Evolutionary conservation across 1,140 invertebrate genomes (phyloP), one percentile per base, ranked within the genome.

Genomic region (Lasioglossum baleicum): DNA sequence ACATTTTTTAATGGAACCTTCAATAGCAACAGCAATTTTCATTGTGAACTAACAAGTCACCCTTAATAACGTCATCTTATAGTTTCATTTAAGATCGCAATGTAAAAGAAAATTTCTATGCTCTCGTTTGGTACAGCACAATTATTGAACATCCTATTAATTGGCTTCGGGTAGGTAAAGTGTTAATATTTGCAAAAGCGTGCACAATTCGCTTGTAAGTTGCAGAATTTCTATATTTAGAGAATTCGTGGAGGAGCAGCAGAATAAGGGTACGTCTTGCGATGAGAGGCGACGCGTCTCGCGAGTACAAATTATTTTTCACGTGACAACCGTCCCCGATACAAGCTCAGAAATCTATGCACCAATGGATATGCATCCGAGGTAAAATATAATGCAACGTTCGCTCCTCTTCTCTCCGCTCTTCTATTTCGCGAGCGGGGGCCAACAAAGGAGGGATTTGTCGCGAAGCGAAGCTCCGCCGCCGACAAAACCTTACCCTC

Each of bases 391-490:
- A 90, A 90, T 88, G 85, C 77, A 88, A 75, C 73, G 77, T 75
- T 75, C 75, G 48, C 26, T 53, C 56, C 68, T 67, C 68, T 67
- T 61, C 66, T 53, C 73, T 76, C 68, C 58, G 64, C 76, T 68
- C 66, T 82, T 75, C 78, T 68, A 83, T 84, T 84, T 85, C 76
- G 65, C 68, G 60, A 44, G 64, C 48, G 15, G 75, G 53, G n/a
- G 13, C 68, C 67, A 79, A 90, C 89, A 90, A 90, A 87, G 77
- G 88, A 66, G 58, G 88, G 89, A 90, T 90, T 90, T 90, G 85
- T 87, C 88, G 83, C 87, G 87, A 85, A 83, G 82, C 82, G 84
- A 86, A 69, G 75, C 84, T 86, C 69, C 58, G 74, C 81, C 65
- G 76, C 11, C 81, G 81, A 86, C 85, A 88, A 87, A 88, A 87